Evolutionary conservation across 2,113 vertebrate species (phyloP).

Genomic region (Ovibos moschatus): DNA sequence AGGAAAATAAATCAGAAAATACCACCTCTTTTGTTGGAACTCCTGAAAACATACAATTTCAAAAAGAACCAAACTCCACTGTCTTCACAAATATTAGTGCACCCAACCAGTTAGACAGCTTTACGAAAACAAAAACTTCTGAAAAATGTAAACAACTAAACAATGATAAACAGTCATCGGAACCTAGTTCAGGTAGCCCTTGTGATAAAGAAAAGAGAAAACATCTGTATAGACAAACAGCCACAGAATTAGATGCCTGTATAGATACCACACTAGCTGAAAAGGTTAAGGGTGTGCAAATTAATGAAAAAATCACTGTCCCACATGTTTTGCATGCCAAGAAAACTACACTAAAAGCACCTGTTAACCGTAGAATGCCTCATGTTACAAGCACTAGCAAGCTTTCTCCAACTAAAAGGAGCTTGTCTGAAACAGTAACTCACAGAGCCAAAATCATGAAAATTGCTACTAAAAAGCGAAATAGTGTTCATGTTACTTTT

Average conservation of each 20-base stretch:
- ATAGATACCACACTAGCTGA: conserved; percentile 77
- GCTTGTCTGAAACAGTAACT: conserved; percentile 85
- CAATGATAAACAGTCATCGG: conserved; percentile 69
- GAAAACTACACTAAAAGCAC: conserved; percentile 82
- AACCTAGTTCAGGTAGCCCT: conserved; percentile 74
- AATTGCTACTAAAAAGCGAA: conserved; percentile 86
- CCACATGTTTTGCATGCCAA: conserved; percentile 79
- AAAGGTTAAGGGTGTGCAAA: conserved; percentile 76
- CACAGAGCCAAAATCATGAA: conserved; percentile 88
- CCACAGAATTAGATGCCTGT: conserved; percentile 80
- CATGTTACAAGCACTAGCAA: conserved; percentile 78
- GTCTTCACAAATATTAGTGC: conserved; percentile 78
- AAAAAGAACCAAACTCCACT: conserved; percentile 78
- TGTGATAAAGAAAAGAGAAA: conserved; percentile 81
- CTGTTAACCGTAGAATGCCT: conserved; percentile 79
- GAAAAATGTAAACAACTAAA: conserved; percentile 77
- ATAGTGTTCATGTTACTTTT: conserved; percentile 95
- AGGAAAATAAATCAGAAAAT: conserved; percentile 75
- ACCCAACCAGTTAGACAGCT: conserved; percentile 77
- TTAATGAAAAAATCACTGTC: conserved; percentile 78
- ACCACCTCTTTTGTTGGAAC: conserved; percentile 73
- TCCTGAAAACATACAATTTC: conserved; percentile 72
- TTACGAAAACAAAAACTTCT: conserved; percentile 73
- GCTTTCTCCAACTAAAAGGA: conserved; percentile 85
- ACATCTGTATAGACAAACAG: conserved; percentile 83